Evolutionary conservation across 2,888 invertebrate species (phyloP).

Genomic region (Drosophila paucipuncta): DNA sequence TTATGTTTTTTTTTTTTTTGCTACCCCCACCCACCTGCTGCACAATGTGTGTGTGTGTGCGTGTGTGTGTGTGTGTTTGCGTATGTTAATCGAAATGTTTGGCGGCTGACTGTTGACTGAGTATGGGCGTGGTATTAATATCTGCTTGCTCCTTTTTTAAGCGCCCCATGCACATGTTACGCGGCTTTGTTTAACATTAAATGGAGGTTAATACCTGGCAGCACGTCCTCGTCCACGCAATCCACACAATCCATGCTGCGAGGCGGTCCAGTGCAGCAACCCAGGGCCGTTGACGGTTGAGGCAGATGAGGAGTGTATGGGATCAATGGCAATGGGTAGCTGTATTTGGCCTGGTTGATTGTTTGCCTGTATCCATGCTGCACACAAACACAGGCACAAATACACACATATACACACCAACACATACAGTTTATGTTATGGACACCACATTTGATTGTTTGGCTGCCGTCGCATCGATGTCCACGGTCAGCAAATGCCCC

Average conservation of each 20-base stretch:
- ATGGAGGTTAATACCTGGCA: slow-evolving; percentile 81
- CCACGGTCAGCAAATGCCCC: slow-evolving; percentile 33
- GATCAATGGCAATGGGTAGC: slow-evolving; percentile 14
- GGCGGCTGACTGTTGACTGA: slow-evolving; percentile 47
- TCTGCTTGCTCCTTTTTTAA: slow-evolving; percentile 13
- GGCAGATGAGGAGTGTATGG: neutral
- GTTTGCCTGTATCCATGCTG: slow-evolving; percentile 47
- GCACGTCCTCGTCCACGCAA: slow-evolving; percentile 51
- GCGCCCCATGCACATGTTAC: slow-evolving; percentile 58
- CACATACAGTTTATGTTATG: slow-evolving; percentile 67
- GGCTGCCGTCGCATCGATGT: slow-evolving; percentile 51
- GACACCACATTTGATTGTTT: slow-evolving; percentile 76
- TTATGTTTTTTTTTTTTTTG: slow-evolving; percentile 23
- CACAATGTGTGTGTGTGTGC: neutral
- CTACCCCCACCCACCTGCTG: slow-evolving; percentile 9
- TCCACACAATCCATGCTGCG: slow-evolving; percentile 18
- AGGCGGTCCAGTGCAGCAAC: slow-evolving; percentile 59
- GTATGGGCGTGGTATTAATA: slow-evolving; percentile 43
- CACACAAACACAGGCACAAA: slow-evolving; percentile 18
- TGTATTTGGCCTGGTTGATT: slow-evolving; percentile 38
- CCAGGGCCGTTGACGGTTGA: slow-evolving; percentile 1
- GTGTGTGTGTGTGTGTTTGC: slow-evolving; percentile 56
- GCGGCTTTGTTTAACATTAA: slow-evolving; percentile 80
- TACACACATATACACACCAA: slow-evolving; percentile 10
- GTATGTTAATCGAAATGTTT: slow-evolving; percentile 80